Evolutionary conservation across 2,888 invertebrate genomes (phyloP), one percentile per base, ranked within the genome.

Genomic region (Eurois occulta): DNA sequence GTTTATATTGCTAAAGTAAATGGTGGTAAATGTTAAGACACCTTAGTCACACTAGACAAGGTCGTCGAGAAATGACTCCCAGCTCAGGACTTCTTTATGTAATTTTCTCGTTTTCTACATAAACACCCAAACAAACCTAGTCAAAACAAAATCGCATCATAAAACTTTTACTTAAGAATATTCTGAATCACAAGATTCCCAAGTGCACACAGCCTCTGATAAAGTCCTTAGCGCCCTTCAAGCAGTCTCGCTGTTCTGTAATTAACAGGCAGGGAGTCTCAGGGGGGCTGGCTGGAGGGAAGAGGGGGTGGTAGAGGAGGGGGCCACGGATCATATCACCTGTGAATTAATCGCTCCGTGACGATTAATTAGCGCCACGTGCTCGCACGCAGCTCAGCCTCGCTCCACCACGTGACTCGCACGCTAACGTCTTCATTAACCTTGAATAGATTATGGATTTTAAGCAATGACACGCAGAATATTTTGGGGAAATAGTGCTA

Each of bases 301-400:
- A 78, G 77, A 46, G 65, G 21, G 60, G 64, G 66, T 70, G 77
- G 66, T 38, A 16, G 60, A 74, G 86, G 81, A 58, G 86, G 78
- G 84, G 88, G 85, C 78, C 90, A 90, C 93, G 94, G 94, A 95
- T 96, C 95, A 96, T 96, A 95, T 95, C 95, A 95, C 94, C 94
- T 94, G 94, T 90, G 94, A 95, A 95, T 95, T 96, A 96, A 96
- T 96, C 93, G 95, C 90, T 89, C 92, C 92, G 92, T 94, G 94
- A 95, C 95, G 95, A 96, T 96, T 95, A 94, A 96, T 96, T 95
- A 96, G 89, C 86, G 92, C 93, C 95, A 94, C 95, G 94, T 94
- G 95, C 90, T 92, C 89, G 77, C 87, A 90, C 89, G 91, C 89
- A 81, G 66, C 77, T 81, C 88, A 91, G 87, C 87, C 88, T 83